These are phyloP conservation scores for Crotalus viridis DNA, from an alignment of 2,113 vertebrate species.

Conservation along the genomic window DNA sequence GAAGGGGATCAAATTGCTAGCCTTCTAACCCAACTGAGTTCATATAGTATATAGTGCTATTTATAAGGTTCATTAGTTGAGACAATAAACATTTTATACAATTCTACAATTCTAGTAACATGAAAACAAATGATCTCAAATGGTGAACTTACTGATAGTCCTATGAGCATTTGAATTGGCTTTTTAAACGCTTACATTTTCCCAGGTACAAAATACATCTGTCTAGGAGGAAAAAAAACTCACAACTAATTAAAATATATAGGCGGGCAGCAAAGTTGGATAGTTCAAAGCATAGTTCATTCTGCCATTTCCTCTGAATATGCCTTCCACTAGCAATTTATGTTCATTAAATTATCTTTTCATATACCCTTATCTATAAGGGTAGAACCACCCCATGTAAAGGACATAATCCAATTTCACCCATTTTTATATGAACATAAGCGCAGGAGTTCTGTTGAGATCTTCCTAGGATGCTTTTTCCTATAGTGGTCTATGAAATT, in stretches of 20 bases:
- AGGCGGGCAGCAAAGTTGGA: neutral
- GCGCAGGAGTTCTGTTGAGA: neutral
- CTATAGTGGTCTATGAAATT: neutral
- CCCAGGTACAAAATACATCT: neutral
- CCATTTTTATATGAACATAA: neutral
- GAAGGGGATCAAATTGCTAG: neutral
- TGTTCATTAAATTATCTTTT: neutral
- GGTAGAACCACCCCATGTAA: neutral
- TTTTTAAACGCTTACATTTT: neutral
- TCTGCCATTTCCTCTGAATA: neutral
- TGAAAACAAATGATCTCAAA: neutral
- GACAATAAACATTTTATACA: neutral
- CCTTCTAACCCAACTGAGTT: neutral
- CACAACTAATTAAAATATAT: neutral
- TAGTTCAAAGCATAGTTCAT: neutral
- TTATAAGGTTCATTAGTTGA: no score
- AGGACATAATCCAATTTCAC: neutral
- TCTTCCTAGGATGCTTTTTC: neutral
- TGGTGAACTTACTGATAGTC: neutral
- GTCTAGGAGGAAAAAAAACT: neutral
- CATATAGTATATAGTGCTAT: no score
- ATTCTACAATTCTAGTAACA: neutral
- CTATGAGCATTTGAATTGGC: neutral
- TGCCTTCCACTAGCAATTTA: neutral
- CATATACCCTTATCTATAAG: no score